Evolutionary conservation across 2,888 invertebrate species (phyloP).

Genomic region (Metallyticus violacea): DNA sequence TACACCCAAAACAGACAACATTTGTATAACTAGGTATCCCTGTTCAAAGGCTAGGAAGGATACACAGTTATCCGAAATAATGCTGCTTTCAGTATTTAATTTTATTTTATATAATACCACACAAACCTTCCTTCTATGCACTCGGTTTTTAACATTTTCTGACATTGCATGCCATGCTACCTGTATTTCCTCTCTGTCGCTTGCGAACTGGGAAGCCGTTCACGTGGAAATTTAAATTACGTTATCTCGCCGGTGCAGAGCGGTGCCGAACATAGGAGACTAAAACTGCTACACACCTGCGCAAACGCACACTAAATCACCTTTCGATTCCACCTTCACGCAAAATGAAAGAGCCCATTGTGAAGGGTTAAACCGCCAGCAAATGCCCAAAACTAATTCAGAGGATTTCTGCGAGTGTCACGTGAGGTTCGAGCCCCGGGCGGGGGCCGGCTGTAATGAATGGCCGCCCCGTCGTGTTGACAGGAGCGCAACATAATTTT

Average conservation of each 20-base stretch:
- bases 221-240: neutral
- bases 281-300: neutral
- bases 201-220: too few species aligned
- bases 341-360: neutral
- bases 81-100: too few species aligned
- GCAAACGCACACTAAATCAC: neutral
- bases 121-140: too few species aligned
- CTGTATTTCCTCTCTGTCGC: too few species aligned
- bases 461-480: neutral
- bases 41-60: too few species aligned
- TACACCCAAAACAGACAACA: too few species aligned
- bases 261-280: too few species aligned
- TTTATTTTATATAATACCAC: too few species aligned
- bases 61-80: too few species aligned
- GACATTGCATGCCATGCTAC: too few species aligned
- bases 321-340: neutral
- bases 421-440: neutral
- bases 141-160: too few species aligned
- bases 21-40: too few species aligned
- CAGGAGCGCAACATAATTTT: slow-evolving; percentile 17
- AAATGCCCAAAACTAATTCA: neutral
- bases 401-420: neutral
- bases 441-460: neutral
- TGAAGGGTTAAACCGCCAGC: neutral
- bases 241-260: neutral